These are phyloP conservation scores for Hyles lineata DNA, from an alignment of 2,888 invertebrate species.

Conservation along the genomic window DNA sequence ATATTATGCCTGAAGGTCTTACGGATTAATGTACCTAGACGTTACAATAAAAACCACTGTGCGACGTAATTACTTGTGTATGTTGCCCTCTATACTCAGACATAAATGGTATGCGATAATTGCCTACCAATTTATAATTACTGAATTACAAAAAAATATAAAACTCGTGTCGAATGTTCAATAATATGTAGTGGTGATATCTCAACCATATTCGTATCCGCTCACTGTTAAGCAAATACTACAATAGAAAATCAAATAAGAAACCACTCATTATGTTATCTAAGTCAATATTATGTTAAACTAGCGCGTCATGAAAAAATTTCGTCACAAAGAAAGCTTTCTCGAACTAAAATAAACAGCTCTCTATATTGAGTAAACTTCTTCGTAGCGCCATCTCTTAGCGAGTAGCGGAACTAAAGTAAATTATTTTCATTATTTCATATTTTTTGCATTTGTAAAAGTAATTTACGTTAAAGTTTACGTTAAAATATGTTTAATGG, in stretches of 20 bases:
- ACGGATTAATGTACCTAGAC: constrained; percentile 38
- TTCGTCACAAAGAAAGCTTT: neutral
- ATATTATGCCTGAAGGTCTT: constrained; percentile 72
- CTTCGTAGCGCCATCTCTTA: constrained; percentile 65
- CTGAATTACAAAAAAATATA: neutral
- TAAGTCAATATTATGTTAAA: neutral
- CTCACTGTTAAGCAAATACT: too few relatives aligned
- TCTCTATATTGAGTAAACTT: neutral
- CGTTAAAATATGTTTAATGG: neutral
- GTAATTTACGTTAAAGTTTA: neutral
- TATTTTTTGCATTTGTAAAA: neutral
- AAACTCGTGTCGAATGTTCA: too few relatives aligned
- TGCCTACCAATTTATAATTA: neutral
- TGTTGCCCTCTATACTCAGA: neutral
- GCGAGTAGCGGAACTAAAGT: constrained; percentile 58
- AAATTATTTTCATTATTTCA: neutral
- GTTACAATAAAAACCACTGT: constrained; percentile 26
- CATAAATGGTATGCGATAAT: neutral
- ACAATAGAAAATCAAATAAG: neutral
- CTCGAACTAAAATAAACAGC: neutral
- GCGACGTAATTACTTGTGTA: constrained; percentile 26
- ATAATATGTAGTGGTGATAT: too few relatives aligned
- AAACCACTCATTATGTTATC: neutral
- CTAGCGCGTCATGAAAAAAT: neutral
- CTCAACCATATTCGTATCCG: too few relatives aligned